Base-by-base conservation (phyloP, 2,888 invertebrate genomes). In the Acanthococcus lagerstroemiae region DNA sequence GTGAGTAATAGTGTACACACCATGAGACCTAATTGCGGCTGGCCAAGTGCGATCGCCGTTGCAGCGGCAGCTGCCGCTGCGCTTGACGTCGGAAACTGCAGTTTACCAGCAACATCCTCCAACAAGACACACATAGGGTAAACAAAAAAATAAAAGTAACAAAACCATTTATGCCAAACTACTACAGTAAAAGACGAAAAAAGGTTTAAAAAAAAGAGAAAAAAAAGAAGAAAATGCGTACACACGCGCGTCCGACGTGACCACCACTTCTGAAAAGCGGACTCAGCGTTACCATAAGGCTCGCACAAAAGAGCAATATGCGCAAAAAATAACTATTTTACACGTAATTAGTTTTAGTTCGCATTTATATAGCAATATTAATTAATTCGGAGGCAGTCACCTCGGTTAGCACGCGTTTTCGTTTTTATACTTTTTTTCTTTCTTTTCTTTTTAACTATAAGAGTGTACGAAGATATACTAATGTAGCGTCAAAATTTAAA, bases 41-140 rank as follows among this genome's bases (percentile, higher is more conserved):
- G 76, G 77, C 80, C 79, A 77, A 80, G 81, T 75, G 80, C 76
- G 74, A 80, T 78, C 72, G 79, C 79, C 73, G 79, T 80, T 56
- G 66, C 66, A 66, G 66, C 66, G 55, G 66, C 66, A 19, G 66
- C 56, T 25, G 66, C 66, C 66, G 66, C 66, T 55, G 65, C 55
- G 56, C 56, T 66, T 50, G 56, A 56, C 73, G 78, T 78, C 75
- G 80, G 77, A 75, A 79, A 79, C 78, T 79, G 78, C 78, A 80
- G 76, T 78, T 80, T 80, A 76, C 81, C 75, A 71, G 72, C 80
- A 79, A 81, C 80, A 81, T 81, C 80, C 66, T 66, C 56, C 65
- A 55, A 55, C 55, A 65, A 55, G 65, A 65, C 55, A 63, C 63
- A 63, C 63, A 63, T 55, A 65, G 65, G 65, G 55, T 65, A 65